Base-by-base conservation (phyloP, 2,113 vertebrate genomes). In the Melanocharis versteri region DNA sequence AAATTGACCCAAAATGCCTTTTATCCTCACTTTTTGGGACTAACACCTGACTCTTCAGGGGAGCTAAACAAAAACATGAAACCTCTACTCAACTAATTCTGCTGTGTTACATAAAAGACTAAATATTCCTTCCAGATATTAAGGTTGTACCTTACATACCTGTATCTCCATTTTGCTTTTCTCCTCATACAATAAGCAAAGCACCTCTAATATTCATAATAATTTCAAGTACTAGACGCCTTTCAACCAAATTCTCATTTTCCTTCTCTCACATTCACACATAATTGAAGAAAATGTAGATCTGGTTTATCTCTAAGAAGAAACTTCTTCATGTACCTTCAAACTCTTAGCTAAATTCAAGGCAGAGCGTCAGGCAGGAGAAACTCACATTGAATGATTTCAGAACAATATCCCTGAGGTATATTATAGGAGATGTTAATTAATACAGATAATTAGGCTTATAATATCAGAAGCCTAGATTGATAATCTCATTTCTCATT, bases 401-500 rank as follows among this genome's bases (percentile, higher is more conserved):
- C 70, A 73, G 73, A 94, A 90, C 70, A 93, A 56, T 58, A 87
- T 61, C 87, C 87, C 66, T 15, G 60, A 88, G 79, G 87, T 90
- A 53, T 44, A 80, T 90, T 88, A 76, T 3, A 64, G 57, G 70
- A 95, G 70, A 90, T 70, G 82, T 91, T 94, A 96, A 96, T 96
- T 95, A 96, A 95, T 66, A 94, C 45, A 96, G 87, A 85, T 91
- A 96, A 91, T 94, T 88, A 78, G 47, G 5, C 11, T 83, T 93
- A 90, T 70, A 89, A 62, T 78, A 93, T 77, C 83, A 94, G 80
- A 79, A 69, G 33, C 68, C 51, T 87, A 89, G 78, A 83, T 62
- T 91, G 75, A 93, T 94, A 95, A 95, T 50, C 87, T 93, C 54
- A 70, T 83, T 96, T 86, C 73, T 96, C 78, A 93, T 95, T 96